Evolutionary conservation across 92 coral and sea anemone genomes (phyloP).

Genomic region (Bergia puertoricense): DNA sequence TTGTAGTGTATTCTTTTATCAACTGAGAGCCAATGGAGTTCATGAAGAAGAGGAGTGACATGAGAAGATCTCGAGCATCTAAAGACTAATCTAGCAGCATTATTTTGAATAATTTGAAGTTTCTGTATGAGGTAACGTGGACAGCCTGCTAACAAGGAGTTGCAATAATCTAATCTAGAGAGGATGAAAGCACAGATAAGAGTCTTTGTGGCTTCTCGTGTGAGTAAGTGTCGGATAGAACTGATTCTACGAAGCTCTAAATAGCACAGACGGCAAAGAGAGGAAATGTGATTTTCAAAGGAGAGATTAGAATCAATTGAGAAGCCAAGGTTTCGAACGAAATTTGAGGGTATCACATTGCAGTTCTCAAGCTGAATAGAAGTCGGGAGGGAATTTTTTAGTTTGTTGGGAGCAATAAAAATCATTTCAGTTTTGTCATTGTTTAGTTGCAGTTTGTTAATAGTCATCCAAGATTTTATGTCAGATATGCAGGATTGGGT

Average conservation of each 20-base stretch:
- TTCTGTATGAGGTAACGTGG: constrained; percentile 19
- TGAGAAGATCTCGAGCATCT: constrained; percentile 19
- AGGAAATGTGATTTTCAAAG: constrained; percentile 17
- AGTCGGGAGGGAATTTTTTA: constrained; percentile 18
- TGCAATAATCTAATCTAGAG: constrained; percentile 17
- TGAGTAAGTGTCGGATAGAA: constrained; percentile 18
- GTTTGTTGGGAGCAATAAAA: constrained; percentile 18
- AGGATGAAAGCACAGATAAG: constrained; percentile 18
- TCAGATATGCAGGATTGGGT: constrained; percentile 19
- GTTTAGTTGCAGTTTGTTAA: constrained; percentile 17
- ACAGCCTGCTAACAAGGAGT: constrained; percentile 20
- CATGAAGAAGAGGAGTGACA: constrained; percentile 19
- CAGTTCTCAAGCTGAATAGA: constrained; percentile 18
- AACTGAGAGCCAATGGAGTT: constrained; percentile 19
- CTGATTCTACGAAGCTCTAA: constrained; percentile 18
- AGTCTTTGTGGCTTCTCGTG: constrained; percentile 20
- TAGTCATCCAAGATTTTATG: constrained; percentile 17
- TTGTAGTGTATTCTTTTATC: constrained; percentile 17
- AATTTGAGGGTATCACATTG: constrained; percentile 18
- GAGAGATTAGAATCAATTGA: constrained; percentile 17
- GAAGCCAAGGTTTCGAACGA: constrained; percentile 20
- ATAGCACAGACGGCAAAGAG: constrained; percentile 20
- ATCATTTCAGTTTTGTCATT: constrained; percentile 17
- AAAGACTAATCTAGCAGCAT: constrained; percentile 18
- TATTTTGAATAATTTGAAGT: constrained; percentile 15